Base-by-base conservation (phyloP, 1,140 invertebrate genomes). In the Hylaeus anthracinus region DNA sequence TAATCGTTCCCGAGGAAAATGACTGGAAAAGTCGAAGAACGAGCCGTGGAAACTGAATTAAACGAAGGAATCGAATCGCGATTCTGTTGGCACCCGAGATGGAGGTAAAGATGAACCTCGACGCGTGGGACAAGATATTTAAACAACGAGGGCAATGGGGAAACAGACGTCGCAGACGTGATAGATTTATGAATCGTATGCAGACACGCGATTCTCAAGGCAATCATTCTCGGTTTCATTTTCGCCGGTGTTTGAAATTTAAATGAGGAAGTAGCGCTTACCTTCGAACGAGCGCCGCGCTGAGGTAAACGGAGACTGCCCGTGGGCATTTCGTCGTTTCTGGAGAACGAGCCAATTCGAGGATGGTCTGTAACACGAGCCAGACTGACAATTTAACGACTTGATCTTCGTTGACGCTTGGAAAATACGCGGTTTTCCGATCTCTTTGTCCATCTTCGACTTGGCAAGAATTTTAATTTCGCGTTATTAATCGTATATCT, bases 161-260 rank as follows among this genome's bases (percentile, higher is more conserved):
- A 56, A 75, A 45, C 43, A 26, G 4, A 15, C 41, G 39, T 5
- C 60, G 3, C 5, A 26, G 14, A 14, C 1, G 48, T 8, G 37
- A n/a, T 15, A 15, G 65, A 51, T 63, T 77, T 26, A 58, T 12
- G 39, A 74, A 69, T n/a, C 53, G 48, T 64, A 58, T 51, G 58
- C 37, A 56, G 70, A 66, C 56, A 71, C 65, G 26, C 65, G 48
- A 64, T 14, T 66, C 51, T 79, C 80, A 84, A 82, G 70, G 66
- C 60, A 14, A 70, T 69, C 26, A 45, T 39, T 10, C 12, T n/a
- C 26, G 69, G 14, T 39, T 67, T 26, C 51, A 70, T 84, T 82
- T 84, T 61, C 63, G 53, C 69, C 43, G 3, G 41, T 2, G 43
- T 56, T 74, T 79, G 67, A 39, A 79, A 79, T 71, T 55, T 41